These are phyloP conservation scores for Luperina testacea DNA, from an alignment of 2,888 invertebrate species.

Conservation along the genomic window DNA sequence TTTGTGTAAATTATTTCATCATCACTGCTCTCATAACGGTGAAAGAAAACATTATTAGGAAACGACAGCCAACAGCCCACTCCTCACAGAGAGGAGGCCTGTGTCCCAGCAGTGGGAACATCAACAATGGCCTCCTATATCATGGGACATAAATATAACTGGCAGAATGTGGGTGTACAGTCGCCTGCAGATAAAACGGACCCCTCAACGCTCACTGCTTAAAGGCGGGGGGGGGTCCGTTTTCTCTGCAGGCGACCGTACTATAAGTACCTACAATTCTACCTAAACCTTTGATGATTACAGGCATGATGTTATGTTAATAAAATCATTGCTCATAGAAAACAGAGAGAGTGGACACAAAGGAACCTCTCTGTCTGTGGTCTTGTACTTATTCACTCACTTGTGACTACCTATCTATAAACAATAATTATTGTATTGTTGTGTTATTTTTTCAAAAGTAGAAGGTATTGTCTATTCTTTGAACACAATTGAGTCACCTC, in stretches of 20 bases:
- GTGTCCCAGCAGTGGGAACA: background rate
- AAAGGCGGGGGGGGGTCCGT: no score
- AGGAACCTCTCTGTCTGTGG: background rate
- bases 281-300: background rate
- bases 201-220: no score
- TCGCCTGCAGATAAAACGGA: no score
- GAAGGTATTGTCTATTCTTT: conserved; percentile 19
- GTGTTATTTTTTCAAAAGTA: background rate
- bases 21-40: no score
- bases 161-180: background rate
- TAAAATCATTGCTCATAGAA: background rate
- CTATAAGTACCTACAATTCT: background rate
- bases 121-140: background rate
- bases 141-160: background rate
- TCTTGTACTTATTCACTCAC: background rate
- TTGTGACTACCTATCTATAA: background rate
- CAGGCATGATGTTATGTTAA: background rate
- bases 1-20: no score
- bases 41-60: no score
- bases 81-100: background rate
- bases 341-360: background rate
- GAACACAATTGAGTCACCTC: background rate
- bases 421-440: conserved; percentile 21
- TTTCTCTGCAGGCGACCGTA: no score
- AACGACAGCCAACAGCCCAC: no score